Evolutionary conservation across 2,888 invertebrate species (phyloP).

Genomic region (Tubiluchus corallicola): DNA sequence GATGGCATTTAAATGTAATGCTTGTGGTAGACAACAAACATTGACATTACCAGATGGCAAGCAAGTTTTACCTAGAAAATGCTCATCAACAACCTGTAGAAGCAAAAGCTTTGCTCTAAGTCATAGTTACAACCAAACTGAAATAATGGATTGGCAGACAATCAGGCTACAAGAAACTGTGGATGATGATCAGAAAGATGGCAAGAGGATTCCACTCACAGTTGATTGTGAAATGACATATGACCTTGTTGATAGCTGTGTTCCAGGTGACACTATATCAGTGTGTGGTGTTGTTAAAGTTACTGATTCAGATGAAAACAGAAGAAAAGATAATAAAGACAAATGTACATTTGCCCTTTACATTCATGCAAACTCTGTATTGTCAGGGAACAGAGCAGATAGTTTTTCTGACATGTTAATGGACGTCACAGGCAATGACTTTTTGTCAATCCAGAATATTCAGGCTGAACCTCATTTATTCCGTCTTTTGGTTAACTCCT

Average conservation of each 20-base stretch:
- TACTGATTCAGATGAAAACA: constrained; percentile 13
- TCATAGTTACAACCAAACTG: constrained; percentile 37
- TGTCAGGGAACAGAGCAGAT: constrained; percentile 40
- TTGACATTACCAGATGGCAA: constrained; percentile 35
- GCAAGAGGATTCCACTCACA: constrained; percentile 51
- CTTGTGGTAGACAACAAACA: constrained; percentile 46
- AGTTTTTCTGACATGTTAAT: constrained; percentile 33
- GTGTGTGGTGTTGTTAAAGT: constrained; percentile 70
- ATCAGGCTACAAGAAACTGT: constrained; percentile 62
- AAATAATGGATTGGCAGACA: constrained; percentile 55
- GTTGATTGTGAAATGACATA: constrained; percentile 67
- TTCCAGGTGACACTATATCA: constrained; percentile 71
- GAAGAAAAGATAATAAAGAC: constrained; percentile 22
- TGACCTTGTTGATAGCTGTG: constrained; percentile 61
- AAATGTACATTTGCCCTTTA: constrained; percentile 40
- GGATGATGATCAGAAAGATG: constrained; percentile 40
- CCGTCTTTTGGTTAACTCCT: constrained; percentile 58
- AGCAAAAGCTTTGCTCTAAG: constrained; percentile 26
- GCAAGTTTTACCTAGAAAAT: constrained; percentile 38
- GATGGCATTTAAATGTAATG: constrained; percentile 55
- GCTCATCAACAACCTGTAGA: constrained; percentile 24
- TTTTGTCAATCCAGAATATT: constrained; percentile 49
- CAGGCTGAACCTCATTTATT: constrained; percentile 53
- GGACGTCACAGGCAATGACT: constrained; percentile 51
- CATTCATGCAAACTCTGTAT: constrained; percentile 56